Conservation (phyloP, 2,113 vertebrate genomes). For the Globicephala melas region DNA sequence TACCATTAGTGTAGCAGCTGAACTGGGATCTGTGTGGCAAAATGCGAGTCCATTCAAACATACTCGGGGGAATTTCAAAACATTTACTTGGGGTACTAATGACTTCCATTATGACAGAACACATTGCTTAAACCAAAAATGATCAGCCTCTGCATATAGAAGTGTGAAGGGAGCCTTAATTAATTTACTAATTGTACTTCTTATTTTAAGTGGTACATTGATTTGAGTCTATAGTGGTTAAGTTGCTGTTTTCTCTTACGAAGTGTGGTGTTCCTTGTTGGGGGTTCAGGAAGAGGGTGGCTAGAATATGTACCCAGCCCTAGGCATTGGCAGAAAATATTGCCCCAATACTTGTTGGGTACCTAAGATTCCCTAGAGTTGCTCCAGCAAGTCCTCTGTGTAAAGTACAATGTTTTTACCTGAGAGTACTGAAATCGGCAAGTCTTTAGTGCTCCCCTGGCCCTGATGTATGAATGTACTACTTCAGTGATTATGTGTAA, state of each 20-base stretch:
- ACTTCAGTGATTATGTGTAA: background rate
- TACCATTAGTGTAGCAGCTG: background rate
- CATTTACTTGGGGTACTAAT: slow-evolving; percentile 42
- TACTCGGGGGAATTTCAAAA: slow-evolving; percentile 28
- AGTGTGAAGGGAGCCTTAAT: slow-evolving; percentile 1
- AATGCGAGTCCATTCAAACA: slow-evolving; percentile 28
- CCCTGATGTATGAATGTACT: background rate
- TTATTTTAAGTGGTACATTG: background rate
- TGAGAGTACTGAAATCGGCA: background rate
- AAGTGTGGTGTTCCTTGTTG: background rate
- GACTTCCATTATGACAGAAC: slow-evolving; percentile 48
- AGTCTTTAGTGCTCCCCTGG: background rate
- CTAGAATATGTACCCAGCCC: background rate
- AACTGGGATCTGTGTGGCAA: slow-evolving; percentile 23
- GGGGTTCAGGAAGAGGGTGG: background rate
- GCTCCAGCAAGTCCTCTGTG: background rate
- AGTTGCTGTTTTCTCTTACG: background rate
- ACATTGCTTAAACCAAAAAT: slow-evolving; percentile 54
- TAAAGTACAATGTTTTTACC: background rate
- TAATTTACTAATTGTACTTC: slow-evolving; percentile 21
- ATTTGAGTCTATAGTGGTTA: background rate
- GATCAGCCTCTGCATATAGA: background rate
- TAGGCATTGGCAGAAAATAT: background rate
- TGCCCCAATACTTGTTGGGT: background rate
- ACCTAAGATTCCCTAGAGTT: background rate